These are phyloP conservation scores for Meles meles DNA, from an alignment of 2,113 vertebrate species.

Conservation along the genomic window DNA sequence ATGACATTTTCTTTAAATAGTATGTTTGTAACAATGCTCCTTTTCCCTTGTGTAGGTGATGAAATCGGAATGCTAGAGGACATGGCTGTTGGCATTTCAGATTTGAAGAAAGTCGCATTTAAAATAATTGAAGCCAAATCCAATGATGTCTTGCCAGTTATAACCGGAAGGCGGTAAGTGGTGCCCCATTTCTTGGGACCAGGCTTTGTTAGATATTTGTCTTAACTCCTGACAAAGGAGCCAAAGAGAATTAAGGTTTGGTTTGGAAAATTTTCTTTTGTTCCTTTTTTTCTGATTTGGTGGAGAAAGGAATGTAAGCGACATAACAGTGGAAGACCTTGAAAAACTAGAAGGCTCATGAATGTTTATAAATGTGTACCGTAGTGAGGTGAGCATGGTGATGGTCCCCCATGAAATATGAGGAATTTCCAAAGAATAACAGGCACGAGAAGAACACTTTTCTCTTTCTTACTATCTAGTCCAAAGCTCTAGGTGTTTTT, in stretches of 20 bases:
- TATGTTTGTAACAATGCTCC: conserved; percentile 49
- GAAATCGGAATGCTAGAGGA: conserved; percentile 99
- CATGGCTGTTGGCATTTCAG: conserved; percentile 95
- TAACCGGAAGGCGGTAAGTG: conserved; percentile 95
- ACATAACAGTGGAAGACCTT: neutral
- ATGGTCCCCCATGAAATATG: neutral
- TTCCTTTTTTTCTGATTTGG: neutral
- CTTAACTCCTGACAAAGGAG: neutral
- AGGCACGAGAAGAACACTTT: neutral
- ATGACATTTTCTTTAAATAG: conserved; percentile 53
- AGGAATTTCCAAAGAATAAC: conserved; percentile 53
- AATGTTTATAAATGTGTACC: neutral
- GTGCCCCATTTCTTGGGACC: neutral
- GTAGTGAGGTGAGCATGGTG: neutral
- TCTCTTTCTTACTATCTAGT: conserved; percentile 47
- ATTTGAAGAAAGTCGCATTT: conserved; percentile 93
- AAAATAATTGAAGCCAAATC: conserved; percentile 94
- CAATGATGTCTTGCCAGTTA: conserved; percentile 90
- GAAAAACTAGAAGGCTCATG: conserved; percentile 5
- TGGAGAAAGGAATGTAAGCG: neutral
- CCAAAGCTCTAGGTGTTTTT: conserved; percentile 67
- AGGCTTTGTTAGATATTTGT: neutral
- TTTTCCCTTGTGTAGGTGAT: conserved; percentile 86
- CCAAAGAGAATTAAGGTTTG: neutral
- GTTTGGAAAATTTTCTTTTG: neutral